Percentiles rank a stretch among this genome's conserved stretches.
phyloP scores from a whole-genome alignment of 2,888 invertebrate species.

The Drosophila borborema region DNA sequence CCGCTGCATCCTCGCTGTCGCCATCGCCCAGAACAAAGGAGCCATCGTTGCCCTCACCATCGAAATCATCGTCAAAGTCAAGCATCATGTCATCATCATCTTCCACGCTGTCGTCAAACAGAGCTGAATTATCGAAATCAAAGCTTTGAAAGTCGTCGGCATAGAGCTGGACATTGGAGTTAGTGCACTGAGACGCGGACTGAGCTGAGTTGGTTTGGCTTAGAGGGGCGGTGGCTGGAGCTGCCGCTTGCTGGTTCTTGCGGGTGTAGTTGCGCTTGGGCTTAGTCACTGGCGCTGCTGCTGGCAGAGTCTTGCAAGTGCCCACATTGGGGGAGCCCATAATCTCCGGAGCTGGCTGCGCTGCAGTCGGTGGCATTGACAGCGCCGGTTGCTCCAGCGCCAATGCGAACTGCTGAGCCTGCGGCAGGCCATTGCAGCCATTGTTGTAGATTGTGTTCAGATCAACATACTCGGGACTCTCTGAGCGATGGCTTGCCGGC shows the following conservation, averaged over 20 bases:
- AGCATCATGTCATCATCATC: conserved; percentile 83
- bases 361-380: conserved; percentile 3
- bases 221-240: neutral
- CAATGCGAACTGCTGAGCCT: conserved; percentile 48
- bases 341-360: conserved; percentile 47
- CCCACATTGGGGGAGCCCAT: conserved; percentile 84
- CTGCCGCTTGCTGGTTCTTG: conserved; percentile 60
- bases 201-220: conserved; percentile 14
- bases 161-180: conserved; percentile 60
- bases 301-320: conserved; percentile 76
- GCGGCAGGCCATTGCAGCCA: conserved; percentile 61
- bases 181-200: conserved; percentile 35
- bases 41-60: conserved; percentile 73
- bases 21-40: conserved; percentile 75
- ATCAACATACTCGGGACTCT: conserved; percentile 85
- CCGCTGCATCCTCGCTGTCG: conserved; percentile 67
- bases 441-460: conserved; percentile 82
- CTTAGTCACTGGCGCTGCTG: conserved; percentile 50
- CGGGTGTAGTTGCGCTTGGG: conserved; percentile 82
- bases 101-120: conserved; percentile 83
- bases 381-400: conserved; percentile 42
- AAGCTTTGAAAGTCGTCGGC: conserved; percentile 81
- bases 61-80: conserved; percentile 78
- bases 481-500: conserved; percentile 85
- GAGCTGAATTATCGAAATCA: conserved; percentile 82